Evolutionary conservation across 2,113 vertebrate species (phyloP).

Genomic region (Boleophthalmus pectinirostris): DNA sequence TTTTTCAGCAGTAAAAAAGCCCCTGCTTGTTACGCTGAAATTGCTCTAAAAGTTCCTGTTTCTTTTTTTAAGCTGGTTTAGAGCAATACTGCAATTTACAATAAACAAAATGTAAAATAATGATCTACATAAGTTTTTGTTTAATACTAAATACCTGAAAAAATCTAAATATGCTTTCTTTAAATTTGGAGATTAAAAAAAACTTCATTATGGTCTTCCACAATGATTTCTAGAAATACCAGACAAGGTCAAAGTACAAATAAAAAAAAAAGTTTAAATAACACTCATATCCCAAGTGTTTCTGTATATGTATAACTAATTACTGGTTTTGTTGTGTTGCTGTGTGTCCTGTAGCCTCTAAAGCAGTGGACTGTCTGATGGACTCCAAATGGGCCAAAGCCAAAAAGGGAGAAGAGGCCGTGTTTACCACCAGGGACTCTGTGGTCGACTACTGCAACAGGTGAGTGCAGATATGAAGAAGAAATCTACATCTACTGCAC

Average conservation of each 20-base stretch:
- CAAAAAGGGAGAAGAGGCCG: slow-evolving; percentile 94
- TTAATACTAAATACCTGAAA: too few species aligned
- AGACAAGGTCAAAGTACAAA: neutral
- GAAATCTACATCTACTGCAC: neutral
- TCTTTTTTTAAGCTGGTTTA: too few species aligned
- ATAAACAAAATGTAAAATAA: too few species aligned
- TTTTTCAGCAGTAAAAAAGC: too few species aligned
- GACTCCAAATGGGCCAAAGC: slow-evolving; percentile 98
- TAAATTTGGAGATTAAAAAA: neutral
- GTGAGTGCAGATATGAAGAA: slow-evolving; percentile 60
- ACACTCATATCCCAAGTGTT: neutral
- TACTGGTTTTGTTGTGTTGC: neutral
- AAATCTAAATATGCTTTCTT: too few species aligned
- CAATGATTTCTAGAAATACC: neutral
- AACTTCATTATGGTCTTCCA: neutral
- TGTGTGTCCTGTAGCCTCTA: slow-evolving; percentile 84
- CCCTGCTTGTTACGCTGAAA: too few species aligned
- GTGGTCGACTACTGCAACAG: slow-evolving; percentile 97
- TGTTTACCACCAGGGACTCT: slow-evolving; percentile 95
- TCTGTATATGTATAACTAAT: neutral
- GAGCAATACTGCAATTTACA: too few species aligned
- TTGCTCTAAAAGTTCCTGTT: too few species aligned
- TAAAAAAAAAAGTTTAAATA: neutral
- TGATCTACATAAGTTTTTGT: too few species aligned
- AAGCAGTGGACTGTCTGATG: slow-evolving; percentile 96